Evolutionary conservation across 2,797 vertebrate species (phyloP), one percentile per base, ranked within the genome.

Genomic region (Luscinia megarhynchos): DNA sequence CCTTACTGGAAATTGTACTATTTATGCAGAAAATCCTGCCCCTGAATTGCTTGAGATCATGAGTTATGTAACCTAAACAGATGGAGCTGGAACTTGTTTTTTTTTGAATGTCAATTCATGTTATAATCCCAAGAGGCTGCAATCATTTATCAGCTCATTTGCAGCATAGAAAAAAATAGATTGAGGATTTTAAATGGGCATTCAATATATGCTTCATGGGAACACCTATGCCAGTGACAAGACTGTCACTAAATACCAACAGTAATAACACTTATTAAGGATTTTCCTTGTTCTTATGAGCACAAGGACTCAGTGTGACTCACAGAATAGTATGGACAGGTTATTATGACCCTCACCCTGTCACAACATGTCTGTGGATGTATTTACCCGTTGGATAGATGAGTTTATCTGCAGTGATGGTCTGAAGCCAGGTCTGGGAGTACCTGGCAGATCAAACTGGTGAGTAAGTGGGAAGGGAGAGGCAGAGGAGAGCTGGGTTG

Each of bases 51-150:
- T 97, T 96, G 95, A 96, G 96, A 95, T 97, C 94, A 94, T 7
- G 30, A 91, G 92, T 98, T 98, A 98, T 48, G 26, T 97, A 98
- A 98, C 51, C 53, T 73, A 92, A 97, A 96, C 98, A 98, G 97
- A 98, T 98, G 98, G 98, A 87, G 66, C 58, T 91, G 23, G 58
- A 84, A 73, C 62, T 76, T 82, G 34, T 34, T 66, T 64, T 63
- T 87, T 89, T 69, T 64, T 46, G 11, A 87, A 95, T 94, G 96
- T 96, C 94, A 93, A 90, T 96, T 96, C 93, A 94, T 88, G 91
- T 90, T 84, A 95, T 76, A 96, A 90, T 93, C 94, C 89, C 55
- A 93, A 80, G 72, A 93, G 97, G 77, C 90, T 95, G 86, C 76
- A 64, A 77, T 92, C 69, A 30, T 79, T 91, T 95, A 91, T 93